Evolutionary conservation across 2,797 vertebrate species (phyloP).

Genomic region (Fundulus diaphanus): DNA sequence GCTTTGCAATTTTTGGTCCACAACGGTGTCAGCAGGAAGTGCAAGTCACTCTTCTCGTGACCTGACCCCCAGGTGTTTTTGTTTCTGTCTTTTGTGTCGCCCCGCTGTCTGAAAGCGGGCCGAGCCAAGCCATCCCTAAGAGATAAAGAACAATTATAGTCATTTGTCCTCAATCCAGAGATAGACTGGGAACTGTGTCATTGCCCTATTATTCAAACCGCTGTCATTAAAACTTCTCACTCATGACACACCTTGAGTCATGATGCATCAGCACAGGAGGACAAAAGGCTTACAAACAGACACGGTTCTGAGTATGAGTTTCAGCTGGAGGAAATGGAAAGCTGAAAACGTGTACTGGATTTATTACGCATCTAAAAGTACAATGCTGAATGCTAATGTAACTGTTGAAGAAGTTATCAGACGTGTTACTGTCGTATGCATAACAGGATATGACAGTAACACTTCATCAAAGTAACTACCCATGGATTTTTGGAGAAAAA

Average conservation of each 20-base stretch:
- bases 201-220: constrained; percentile 80
- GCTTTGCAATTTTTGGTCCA: neutral
- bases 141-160: constrained; percentile 85
- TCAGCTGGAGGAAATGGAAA: neutral
- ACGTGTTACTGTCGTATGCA: no score
- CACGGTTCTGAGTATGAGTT: neutral
- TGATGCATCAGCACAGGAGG: constrained; percentile 43
- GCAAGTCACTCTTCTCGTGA: constrained; percentile 27
- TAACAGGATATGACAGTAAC: neutral
- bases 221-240: constrained; percentile 58
- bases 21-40: neutral
- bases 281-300: constrained; percentile 43
- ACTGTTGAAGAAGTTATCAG: neutral
- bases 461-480: neutral
- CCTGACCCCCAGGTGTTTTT: constrained; percentile 58
- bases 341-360: neutral
- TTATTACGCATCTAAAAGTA: neutral
- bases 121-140: constrained; percentile 71
- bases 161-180: constrained; percentile 84
- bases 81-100: constrained; percentile 63
- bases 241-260: constrained; percentile 61
- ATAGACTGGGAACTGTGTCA: constrained; percentile 86
- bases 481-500: neutral
- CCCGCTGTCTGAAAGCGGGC: constrained; percentile 61
- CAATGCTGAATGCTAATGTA: neutral